These are phyloP conservation scores for Drosophila tristis DNA, from an alignment of 1,140 invertebrate species.

Conservation along the genomic window DNA sequence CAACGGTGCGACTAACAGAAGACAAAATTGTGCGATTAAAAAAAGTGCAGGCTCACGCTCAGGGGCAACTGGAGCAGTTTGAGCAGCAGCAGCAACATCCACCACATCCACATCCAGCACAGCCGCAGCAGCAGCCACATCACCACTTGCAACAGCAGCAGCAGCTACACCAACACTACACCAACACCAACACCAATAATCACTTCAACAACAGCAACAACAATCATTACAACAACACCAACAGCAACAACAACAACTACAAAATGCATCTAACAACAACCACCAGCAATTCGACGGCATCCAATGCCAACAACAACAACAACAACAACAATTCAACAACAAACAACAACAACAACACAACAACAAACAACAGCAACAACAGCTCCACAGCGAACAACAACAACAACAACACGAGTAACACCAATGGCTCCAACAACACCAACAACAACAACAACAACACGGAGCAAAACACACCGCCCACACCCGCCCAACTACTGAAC, in stretches of 20 bases:
- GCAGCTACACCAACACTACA: constrained; percentile 29
- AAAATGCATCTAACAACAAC: constrained; percentile 76
- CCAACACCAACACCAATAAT: constrained; percentile 31
- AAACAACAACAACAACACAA: constrained; percentile 40
- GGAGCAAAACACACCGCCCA: constrained; percentile 85
- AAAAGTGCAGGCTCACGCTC: constrained; percentile 77
- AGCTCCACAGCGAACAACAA: constrained; percentile 52
- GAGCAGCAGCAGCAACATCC: constrained; percentile 46
- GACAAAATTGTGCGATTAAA: constrained; percentile 79
- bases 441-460: constrained; percentile 84
- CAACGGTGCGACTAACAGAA: constrained; percentile 34
- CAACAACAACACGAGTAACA: constrained; percentile 66
- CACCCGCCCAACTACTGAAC: constrained; percentile 88
- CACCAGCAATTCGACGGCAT: constrained; percentile 64
- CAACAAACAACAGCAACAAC: constrained; percentile 51
- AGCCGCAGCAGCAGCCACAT: constrained; percentile 33
- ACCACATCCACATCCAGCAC: constrained; percentile 21
- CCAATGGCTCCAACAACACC: constrained; percentile 79
- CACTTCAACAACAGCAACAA: constrained; percentile 27
- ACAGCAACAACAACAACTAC: constrained; percentile 50
- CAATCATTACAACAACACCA: constrained; percentile 32
- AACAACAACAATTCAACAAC: constrained; percentile 46
- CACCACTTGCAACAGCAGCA: constrained; percentile 25
- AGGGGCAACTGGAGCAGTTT: constrained; percentile 75
- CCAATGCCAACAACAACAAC: constrained; percentile 70